Evolutionary conservation across 2,113 vertebrate genomes (phyloP), one percentile per base, ranked within the genome.

Genomic region (Hemibagrus wyckioides): DNA sequence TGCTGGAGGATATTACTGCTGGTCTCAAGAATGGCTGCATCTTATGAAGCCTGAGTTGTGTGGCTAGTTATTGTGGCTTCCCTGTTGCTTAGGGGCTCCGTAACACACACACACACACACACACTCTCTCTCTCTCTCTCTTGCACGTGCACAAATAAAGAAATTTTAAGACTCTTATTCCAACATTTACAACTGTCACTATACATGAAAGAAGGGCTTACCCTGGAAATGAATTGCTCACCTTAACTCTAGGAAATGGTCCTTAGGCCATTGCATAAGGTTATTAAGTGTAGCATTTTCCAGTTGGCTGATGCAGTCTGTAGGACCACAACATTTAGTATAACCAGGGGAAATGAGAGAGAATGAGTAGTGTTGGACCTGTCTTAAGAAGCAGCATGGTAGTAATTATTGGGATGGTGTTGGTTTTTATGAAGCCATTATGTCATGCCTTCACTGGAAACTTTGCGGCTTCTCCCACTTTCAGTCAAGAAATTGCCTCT

Each of bases 321-420:
- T 76, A 50, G 84, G 48, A 52, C 48, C 30, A 36, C 56, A 50
- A 36, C 73, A 75, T 88, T 77, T 65, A 48, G 63, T 69, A 88
- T 88, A 59, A 4, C 33, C 52, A 77, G 52, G 30, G 30, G 80
- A 61, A 86, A 80, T 77, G 48, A 84, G 75, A n/a, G 59, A 54
- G 71, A 69, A 67, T 50, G 80, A 71, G 71, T 50, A 41, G n/a
- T 75, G 59, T 69, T 57, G 65, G 79, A 63, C 81, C 67, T 83
- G 77, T 86, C 82, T 88, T 88, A 50, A 85, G 86, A 85, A 57
- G 81, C 81, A 90, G 84, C n/a, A 86, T 86, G 82, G 86, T 87
- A 89, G 89, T 87, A 90, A 91, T 89, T 90, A 87, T 63, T 81
- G 85, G 21, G 81, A 84, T 91, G 86, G 52, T 84, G 87, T 85